Percentiles rank a stretch among this genome's conserved stretches.
phyloP scores from a whole-genome alignment of 1,140 invertebrate species.

The Propsilocerus akamusi region DNA sequence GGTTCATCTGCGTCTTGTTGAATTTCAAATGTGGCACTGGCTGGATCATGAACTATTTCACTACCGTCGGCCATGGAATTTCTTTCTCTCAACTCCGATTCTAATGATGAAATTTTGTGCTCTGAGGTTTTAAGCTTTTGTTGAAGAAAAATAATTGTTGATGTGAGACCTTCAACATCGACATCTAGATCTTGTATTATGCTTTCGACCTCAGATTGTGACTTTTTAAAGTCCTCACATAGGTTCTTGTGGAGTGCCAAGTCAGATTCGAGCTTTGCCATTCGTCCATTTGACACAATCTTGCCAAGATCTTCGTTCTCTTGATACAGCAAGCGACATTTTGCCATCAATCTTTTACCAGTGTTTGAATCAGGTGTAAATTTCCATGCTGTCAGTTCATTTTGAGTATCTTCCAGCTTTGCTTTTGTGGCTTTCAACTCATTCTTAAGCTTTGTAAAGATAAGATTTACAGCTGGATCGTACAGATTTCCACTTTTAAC shows the following conservation, averaged over 20 bases:
- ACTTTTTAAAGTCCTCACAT: constrained; percentile 92
- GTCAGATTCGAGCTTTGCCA: constrained; percentile 91
- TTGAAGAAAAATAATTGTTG: constrained; percentile 85
- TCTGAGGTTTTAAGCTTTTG: constrained; percentile 70
- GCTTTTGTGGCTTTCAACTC: constrained; percentile 78
- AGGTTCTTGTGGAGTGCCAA: constrained; percentile 88
- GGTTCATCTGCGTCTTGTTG: too few species aligned
- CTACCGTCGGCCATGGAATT: neutral
- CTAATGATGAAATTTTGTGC: constrained; percentile 28
- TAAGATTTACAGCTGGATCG: constrained; percentile 89
- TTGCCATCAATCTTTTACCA: constrained; percentile 94
- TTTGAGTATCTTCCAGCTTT: constrained; percentile 90
- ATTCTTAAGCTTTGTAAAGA: constrained; percentile 79
- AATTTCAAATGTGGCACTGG: too few species aligned
- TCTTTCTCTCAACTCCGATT: constrained; percentile 12
- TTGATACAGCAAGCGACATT: constrained; percentile 87
- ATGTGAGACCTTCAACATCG: constrained; percentile 96
- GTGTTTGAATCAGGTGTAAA: constrained; percentile 97
- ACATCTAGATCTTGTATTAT: constrained; percentile 91
- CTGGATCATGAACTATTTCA: too few species aligned
- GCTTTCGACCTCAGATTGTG: constrained; percentile 91
- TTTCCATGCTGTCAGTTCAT: constrained; percentile 95
- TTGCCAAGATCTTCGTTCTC: constrained; percentile 97
- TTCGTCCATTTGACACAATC: constrained; percentile 83
- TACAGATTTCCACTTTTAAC: constrained; percentile 29